Evolutionary conservation across 2,113 vertebrate species (phyloP).

Genomic region (Atractosteus spatula): DNA sequence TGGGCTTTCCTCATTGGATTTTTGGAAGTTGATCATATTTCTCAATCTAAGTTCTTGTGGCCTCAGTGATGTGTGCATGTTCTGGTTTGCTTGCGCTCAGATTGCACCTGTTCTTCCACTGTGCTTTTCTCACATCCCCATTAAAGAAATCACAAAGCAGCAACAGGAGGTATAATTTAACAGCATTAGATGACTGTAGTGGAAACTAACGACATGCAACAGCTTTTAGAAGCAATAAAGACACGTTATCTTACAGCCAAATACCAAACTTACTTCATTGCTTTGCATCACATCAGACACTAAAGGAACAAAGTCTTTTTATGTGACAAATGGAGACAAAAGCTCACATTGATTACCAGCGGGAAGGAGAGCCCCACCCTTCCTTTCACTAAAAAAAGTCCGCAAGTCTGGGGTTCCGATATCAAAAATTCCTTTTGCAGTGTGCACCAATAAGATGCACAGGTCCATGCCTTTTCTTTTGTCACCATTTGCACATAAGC

Average conservation of each 20-base stretch:
- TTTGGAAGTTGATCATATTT: neutral
- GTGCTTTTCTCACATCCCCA: conserved; percentile 40
- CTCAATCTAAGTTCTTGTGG: conserved; percentile 70
- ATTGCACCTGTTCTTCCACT: conserved; percentile 22
- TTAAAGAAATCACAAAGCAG: conserved; percentile 85
- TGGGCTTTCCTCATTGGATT: neutral
- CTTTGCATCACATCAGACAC: conserved; percentile 68
- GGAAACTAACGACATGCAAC: conserved; percentile 79
- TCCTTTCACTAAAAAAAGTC: neutral
- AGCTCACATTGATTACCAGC: conserved; percentile 15
- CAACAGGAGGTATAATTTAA: conserved; percentile 77
- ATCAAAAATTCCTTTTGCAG: neutral
- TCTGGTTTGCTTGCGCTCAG: neutral
- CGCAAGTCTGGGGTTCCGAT: neutral
- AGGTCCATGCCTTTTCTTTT: conserved; percentile 26
- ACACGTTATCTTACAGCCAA: conserved; percentile 77
- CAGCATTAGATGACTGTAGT: conserved; percentile 78
- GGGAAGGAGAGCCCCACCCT: conserved; percentile 1
- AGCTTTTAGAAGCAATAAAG: conserved; percentile 75
- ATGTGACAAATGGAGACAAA: conserved; percentile 80
- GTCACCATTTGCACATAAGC: conserved; percentile 82
- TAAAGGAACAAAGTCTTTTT: conserved; percentile 60
- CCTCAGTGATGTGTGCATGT: conserved; percentile 46
- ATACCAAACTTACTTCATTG: conserved; percentile 70
- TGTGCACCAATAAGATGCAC: conserved; percentile 10